Evolutionary conservation across 2,113 vertebrate species (phyloP).

Genomic region (Caranx ignobilis): DNA sequence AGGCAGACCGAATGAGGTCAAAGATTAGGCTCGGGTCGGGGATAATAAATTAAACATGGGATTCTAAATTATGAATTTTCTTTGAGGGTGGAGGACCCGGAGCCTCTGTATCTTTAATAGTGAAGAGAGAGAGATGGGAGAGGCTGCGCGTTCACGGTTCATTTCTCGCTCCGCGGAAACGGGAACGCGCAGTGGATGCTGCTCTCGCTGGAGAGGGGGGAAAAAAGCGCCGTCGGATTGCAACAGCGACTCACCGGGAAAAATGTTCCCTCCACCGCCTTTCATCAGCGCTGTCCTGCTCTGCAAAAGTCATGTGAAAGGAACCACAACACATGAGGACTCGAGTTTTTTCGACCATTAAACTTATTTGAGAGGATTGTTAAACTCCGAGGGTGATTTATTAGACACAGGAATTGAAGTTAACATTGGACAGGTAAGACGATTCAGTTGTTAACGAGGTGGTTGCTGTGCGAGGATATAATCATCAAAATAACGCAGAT

Average conservation of each 20-base stretch:
- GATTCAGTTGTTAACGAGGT: slow-evolving; percentile 22
- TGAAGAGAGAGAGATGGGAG: slow-evolving; percentile 83
- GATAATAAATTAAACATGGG: slow-evolving; percentile 75
- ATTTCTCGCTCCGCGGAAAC: slow-evolving; percentile 65
- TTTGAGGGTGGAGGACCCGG: slow-evolving; percentile 55
- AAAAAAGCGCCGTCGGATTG: slow-evolving; percentile 74
- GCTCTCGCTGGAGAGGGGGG: slow-evolving; percentile 64
- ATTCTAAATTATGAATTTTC: slow-evolving; percentile 78
- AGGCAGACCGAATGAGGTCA: slow-evolving; percentile 69
- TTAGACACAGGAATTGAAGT: slow-evolving; percentile 60
- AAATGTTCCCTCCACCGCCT: slow-evolving; percentile 79
- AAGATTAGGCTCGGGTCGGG: slow-evolving; percentile 54
- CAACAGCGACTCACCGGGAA: slow-evolving; percentile 73
- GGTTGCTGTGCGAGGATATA: neutral
- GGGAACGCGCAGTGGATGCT: slow-evolving; percentile 80
- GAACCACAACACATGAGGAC: slow-evolving; percentile 53
- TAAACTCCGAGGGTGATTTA: slow-evolving; percentile 47
- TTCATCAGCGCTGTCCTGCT: slow-evolving; percentile 40
- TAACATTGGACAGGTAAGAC: slow-evolving; percentile 79
- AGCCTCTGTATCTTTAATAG: slow-evolving; percentile 82
- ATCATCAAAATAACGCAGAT: neutral
- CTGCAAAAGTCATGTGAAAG: slow-evolving; percentile 65
- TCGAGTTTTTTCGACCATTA: slow-evolving; percentile 64
- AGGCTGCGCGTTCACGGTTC: slow-evolving; percentile 83
- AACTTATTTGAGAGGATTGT: slow-evolving; percentile 66